These are phyloP conservation scores for Centropus bengalensis DNA, from an alignment of 2,113 vertebrate species.

Conservation along the genomic window DNA sequence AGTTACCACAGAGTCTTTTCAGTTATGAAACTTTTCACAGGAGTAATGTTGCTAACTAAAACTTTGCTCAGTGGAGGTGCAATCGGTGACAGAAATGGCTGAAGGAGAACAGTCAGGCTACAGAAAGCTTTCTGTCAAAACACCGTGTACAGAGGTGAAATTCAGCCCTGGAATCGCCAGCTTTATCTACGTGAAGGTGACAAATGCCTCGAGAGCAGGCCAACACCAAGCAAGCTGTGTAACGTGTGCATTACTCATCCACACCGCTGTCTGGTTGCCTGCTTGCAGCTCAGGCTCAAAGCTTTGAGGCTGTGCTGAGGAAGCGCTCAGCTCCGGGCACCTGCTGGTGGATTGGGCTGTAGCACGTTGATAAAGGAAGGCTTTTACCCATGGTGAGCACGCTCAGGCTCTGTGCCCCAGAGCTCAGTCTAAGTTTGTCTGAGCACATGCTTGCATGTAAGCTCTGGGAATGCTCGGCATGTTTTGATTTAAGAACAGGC, in stretches of 20 bases:
- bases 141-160: conserved; percentile 53
- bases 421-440: conserved; percentile 53
- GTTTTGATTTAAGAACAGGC: conserved; percentile 39
- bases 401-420: conserved; percentile 55
- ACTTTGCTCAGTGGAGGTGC: conserved; percentile 40
- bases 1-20: neutral
- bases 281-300: conserved; percentile 60
- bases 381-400: conserved; percentile 54
- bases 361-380: conserved; percentile 14
- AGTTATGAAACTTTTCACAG: neutral
- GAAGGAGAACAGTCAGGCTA: conserved; percentile 37
- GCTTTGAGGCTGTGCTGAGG: conserved; percentile 44
- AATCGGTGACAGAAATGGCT: conserved; percentile 30
- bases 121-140: conserved; percentile 54
- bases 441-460: conserved; percentile 68
- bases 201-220: conserved; percentile 49
- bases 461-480: conserved; percentile 60
- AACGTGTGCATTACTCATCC: conserved; percentile 30
- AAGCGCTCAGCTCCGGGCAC: neutral
- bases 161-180: conserved; percentile 51
- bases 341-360: conserved; percentile 53
- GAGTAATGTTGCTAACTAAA: conserved; percentile 3
- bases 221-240: conserved; percentile 26
- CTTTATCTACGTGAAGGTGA: conserved; percentile 60
- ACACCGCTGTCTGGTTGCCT: conserved; percentile 42